These are phyloP conservation scores for Cassiopea xamachana DNA, from an alignment of 30 jellyfish, hydroid and myxozoan genomes.

Conservation along the genomic window DNA sequence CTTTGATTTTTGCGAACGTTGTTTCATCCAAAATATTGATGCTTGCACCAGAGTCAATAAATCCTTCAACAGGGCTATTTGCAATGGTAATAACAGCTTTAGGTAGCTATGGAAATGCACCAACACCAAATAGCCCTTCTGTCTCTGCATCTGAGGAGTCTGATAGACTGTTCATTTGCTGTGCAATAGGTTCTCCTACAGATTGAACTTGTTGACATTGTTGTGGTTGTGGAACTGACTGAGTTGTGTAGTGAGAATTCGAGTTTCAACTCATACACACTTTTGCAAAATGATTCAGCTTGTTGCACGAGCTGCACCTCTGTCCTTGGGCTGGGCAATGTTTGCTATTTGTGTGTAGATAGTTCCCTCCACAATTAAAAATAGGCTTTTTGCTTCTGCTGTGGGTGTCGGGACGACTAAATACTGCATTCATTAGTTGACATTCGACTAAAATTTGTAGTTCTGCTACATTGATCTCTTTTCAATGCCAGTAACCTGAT, in stretches of 20 bases:
- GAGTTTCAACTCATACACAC: not conserved
- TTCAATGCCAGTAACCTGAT: slow-evolving; percentile 31
- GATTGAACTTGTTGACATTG: not conserved
- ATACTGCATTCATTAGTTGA: not conserved
- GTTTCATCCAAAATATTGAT: slow-evolving; percentile 5
- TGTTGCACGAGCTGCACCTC: slow-evolving; percentile 6
- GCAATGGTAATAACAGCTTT: slow-evolving; percentile 2
- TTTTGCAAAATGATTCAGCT: slow-evolving; percentile 10
- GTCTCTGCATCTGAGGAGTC: slow-evolving; percentile 14
- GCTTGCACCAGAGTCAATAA: slow-evolving; percentile 36
- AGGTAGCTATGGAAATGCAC: slow-evolving; percentile 9
- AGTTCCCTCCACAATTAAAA: slow-evolving; percentile 17
- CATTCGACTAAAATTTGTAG: not conserved
- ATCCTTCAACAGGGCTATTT: not conserved
- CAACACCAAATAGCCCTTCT: not conserved
- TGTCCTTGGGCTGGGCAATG: slow-evolving; percentile 35
- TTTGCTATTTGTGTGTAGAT: slow-evolving; percentile 10
- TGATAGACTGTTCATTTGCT: not conserved
- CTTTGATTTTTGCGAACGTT: slow-evolving; percentile 4
- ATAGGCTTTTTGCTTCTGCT: not conserved
- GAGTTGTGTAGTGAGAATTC: not conserved
- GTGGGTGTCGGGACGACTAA: not conserved
- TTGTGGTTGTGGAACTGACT: not conserved
- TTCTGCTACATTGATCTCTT: not conserved
- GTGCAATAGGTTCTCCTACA: not conserved